phyloP scores from a whole-genome alignment of 2,797 vertebrate genomes.

The Pagetopsis macropterus region DNA sequence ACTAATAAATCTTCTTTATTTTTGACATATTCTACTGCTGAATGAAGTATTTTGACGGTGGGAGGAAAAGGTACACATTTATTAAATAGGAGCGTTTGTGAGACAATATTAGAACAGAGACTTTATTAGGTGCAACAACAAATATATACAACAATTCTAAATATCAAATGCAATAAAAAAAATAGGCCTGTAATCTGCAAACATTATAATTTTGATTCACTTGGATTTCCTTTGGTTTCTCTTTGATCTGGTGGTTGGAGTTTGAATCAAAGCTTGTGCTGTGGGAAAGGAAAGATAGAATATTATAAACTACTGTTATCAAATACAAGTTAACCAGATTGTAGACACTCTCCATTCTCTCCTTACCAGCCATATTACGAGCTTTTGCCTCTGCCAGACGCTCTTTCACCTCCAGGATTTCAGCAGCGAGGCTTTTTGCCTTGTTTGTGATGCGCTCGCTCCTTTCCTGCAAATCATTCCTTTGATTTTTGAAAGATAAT shows the following conservation, averaged over 20 bases:
- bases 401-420: constrained; percentile 54
- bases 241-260: constrained; percentile 30
- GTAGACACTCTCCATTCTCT: background rate
- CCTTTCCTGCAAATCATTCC: constrained; percentile 41
- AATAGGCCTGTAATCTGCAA: background rate
- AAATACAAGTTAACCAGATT: background rate
- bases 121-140: constrained; percentile 48
- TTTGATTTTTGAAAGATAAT: constrained; percentile 41
- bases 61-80: background rate
- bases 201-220: background rate
- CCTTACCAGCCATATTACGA: constrained; percentile 52
- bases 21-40: background rate
- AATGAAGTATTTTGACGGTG: background rate
- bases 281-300: constrained; percentile 29
- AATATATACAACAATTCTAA: background rate
- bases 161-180: background rate
- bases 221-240: constrained; percentile 29
- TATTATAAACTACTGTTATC: background rate
- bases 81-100: background rate
- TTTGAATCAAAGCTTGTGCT: constrained; percentile 41
- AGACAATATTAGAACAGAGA: constrained; percentile 9
- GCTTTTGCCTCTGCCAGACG: constrained; percentile 39
- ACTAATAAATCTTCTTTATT: background rate
- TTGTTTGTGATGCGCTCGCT: constrained; percentile 32
- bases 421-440: constrained; percentile 39